Evolutionary conservation across 1,140 invertebrate species (phyloP).

Genomic region (Rhagoletis zephyria): DNA sequence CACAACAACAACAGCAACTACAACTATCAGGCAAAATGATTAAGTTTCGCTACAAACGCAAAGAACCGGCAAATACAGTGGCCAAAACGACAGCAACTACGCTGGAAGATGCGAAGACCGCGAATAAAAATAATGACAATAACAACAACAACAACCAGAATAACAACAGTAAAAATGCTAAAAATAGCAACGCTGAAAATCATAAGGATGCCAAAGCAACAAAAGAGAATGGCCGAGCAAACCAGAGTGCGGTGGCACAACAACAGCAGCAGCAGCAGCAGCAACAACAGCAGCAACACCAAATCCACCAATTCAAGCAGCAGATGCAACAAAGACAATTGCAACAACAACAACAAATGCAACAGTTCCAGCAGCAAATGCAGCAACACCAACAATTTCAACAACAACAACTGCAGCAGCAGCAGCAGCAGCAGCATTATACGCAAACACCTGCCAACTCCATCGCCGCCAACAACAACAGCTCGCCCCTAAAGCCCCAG

Average conservation of each 20-base stretch:
- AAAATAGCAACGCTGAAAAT: not conserved
- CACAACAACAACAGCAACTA: slow-evolving; percentile 27
- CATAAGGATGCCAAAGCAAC: not conserved
- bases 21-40: slow-evolving; percentile 74
- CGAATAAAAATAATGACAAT: not conserved
- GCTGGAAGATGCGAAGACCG: slow-evolving; percentile 30
- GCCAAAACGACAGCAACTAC: slow-evolving; percentile 40
- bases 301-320: not conserved
- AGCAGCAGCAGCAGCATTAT: slow-evolving; percentile 2
- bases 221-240: slow-evolving; percentile 21
- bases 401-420: not conserved
- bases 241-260: not conserved
- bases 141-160: slow-evolving; percentile 31
- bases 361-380: not conserved
- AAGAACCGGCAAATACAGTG: slow-evolving; percentile 71
- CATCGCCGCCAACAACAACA: slow-evolving; percentile 58
- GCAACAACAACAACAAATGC: slow-evolving; percentile 17
- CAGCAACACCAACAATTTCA: not conserved
- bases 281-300: slow-evolving; percentile 16
- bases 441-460: slow-evolving; percentile 27
- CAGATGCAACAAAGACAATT: not conserved
- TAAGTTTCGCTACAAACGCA: slow-evolving; percentile 79
- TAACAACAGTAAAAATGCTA: slow-evolving; percentile 33
- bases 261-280: slow-evolving; percentile 40
- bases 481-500: slow-evolving; percentile 56